These are phyloP conservation scores for Tortricodes alternella DNA, from an alignment of 2,888 invertebrate genomes.

Conservation along the genomic window DNA sequence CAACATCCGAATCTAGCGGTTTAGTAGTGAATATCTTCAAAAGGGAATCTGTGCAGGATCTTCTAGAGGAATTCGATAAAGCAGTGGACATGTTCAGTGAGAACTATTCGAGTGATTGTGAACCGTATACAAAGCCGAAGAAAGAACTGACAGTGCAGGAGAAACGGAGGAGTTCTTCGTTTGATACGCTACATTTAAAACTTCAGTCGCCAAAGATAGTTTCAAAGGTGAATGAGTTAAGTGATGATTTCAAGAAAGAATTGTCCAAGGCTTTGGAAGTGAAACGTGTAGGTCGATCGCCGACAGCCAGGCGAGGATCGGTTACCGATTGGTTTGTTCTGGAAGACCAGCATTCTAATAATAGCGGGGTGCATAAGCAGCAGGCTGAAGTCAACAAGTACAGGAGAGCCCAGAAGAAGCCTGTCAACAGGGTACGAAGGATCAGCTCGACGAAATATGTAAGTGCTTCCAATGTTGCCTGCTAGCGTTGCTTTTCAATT, in stretches of 20 bases:
- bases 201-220: slow-evolving; percentile 66
- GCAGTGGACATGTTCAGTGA: slow-evolving; percentile 74
- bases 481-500: background rate
- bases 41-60: slow-evolving; percentile 62
- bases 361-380: slow-evolving; percentile 36
- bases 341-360: slow-evolving; percentile 51
- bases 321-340: slow-evolving; percentile 77
- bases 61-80: slow-evolving; percentile 69
- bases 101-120: slow-evolving; percentile 71
- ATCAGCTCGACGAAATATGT: slow-evolving; percentile 80
- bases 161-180: slow-evolving; percentile 69
- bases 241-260: slow-evolving; percentile 70
- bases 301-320: slow-evolving; percentile 60
- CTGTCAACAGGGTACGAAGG: slow-evolving; percentile 63
- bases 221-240: slow-evolving; percentile 61
- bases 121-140: slow-evolving; percentile 65
- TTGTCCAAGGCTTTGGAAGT: slow-evolving; percentile 56
- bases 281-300: slow-evolving; percentile 46
- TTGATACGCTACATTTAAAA: slow-evolving; percentile 47
- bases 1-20: slow-evolving; percentile 63
- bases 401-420: slow-evolving; percentile 65
- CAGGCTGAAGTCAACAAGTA: slow-evolving; percentile 59
- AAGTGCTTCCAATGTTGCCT: slow-evolving; percentile 45
- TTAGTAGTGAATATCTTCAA: slow-evolving; percentile 61
- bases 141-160: slow-evolving; percentile 46